Evolutionary conservation across 2,888 invertebrate species (phyloP).

Genomic region (Thumatha senex): DNA sequence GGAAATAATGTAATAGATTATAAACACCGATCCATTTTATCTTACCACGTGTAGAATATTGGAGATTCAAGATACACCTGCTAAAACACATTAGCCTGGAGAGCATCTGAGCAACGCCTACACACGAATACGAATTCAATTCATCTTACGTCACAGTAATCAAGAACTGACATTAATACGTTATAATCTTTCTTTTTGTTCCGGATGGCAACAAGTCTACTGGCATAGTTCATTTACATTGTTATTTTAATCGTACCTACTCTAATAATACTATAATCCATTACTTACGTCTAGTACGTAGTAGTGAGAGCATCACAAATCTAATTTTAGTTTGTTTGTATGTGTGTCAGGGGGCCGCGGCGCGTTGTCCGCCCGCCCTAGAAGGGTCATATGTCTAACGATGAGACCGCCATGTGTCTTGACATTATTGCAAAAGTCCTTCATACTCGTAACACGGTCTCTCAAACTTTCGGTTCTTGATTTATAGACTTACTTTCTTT

Average conservation of each 20-base stretch:
- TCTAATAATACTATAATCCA: slow-evolving; percentile 67
- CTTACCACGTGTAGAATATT: no score
- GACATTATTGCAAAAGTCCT: slow-evolving; percentile 16
- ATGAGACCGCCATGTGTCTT: slow-evolving; percentile 23
- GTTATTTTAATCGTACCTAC: slow-evolving; percentile 50
- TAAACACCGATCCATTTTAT: no score
- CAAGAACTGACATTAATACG: neutral
- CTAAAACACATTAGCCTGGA: no score
- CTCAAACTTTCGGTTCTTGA: neutral
- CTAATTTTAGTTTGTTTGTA: slow-evolving; percentile 77
- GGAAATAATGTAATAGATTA: no score
- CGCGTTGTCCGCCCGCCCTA: slow-evolving; percentile 66
- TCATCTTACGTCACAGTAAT: no score
- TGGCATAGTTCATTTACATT: slow-evolving; percentile 54
- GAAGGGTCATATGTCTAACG: slow-evolving; percentile 67
- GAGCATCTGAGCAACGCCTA: no score
- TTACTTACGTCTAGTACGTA: slow-evolving; percentile 71
- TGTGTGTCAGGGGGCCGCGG: slow-evolving; percentile 78
- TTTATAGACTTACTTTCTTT: no score
- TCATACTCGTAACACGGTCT: neutral
- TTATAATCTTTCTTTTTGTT: slow-evolving; percentile 25
- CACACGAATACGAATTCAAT: no score
- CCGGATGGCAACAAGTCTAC: slow-evolving; percentile 42
- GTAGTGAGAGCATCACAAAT: slow-evolving; percentile 66
- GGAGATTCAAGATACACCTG: no score